Evolutionary conservation across 2,113 vertebrate species (phyloP).

Genomic region (Lonchura striata): DNA sequence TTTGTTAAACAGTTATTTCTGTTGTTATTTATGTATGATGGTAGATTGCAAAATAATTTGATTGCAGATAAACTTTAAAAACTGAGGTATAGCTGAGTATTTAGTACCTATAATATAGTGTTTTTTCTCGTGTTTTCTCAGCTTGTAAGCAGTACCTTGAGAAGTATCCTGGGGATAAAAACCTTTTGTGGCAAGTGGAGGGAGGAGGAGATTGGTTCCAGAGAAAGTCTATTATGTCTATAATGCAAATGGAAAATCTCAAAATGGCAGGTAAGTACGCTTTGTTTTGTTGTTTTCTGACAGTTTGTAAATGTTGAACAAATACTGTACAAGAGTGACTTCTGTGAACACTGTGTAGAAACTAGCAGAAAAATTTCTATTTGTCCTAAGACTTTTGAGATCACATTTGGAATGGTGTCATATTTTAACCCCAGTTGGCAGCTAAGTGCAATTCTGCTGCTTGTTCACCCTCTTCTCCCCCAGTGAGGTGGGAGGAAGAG

Average conservation of each 20-base stretch:
- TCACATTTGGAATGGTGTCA: background rate
- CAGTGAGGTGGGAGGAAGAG: background rate
- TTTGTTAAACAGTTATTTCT: background rate
- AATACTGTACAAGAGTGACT: background rate
- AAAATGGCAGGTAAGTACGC: conserved; percentile 65
- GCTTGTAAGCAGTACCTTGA: conserved; percentile 85
- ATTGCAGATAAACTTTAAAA: background rate
- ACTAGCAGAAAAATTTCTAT: background rate
- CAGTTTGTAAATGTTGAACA: background rate
- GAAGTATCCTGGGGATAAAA: conserved; percentile 77
- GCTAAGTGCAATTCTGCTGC: background rate
- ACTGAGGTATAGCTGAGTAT: background rate
- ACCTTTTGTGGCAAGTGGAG: conserved; percentile 85
- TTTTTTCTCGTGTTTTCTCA: conserved; percentile 58
- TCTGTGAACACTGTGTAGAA: background rate
- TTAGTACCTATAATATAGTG: background rate
- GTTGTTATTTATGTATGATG: background rate
- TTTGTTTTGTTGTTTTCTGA: background rate
- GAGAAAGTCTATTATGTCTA: conserved; percentile 70
- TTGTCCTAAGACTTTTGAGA: background rate
- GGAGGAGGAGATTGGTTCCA: conserved; percentile 79
- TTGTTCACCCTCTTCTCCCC: background rate
- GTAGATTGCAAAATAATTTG: background rate
- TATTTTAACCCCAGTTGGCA: background rate
- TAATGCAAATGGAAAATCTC: conserved; percentile 64